Conservation (phyloP, 2,888 invertebrate species). For the Listrodromus nycthemerus region DNA sequence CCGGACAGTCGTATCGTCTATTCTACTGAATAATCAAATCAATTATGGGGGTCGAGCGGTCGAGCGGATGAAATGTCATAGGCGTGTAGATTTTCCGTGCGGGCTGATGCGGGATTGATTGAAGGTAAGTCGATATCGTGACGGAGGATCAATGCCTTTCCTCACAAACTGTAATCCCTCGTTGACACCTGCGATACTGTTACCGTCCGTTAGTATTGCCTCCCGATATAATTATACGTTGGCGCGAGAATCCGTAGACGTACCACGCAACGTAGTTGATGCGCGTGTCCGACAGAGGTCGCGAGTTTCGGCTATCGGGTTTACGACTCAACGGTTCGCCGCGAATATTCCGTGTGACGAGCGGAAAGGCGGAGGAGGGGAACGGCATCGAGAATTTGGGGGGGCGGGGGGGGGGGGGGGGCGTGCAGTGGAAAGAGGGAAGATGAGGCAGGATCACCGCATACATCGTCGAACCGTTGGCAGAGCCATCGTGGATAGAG, state of each 20-base stretch:
- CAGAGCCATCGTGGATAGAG: conserved; percentile 29
- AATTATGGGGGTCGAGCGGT: neutral
- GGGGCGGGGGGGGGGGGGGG: conserved; percentile 55
- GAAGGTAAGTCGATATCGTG: neutral
- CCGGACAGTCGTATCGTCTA: conserved; percentile 51
- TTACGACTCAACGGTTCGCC: conserved; percentile 12
- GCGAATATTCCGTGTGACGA: conserved; percentile 45
- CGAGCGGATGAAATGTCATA: conserved; percentile 11
- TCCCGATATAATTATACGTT: neutral
- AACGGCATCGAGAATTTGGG: conserved; percentile 76
- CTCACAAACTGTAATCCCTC: neutral
- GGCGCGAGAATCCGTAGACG: neutral
- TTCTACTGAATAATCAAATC: conserved; percentile 28
- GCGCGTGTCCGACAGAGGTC: neutral
- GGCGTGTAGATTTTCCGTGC: neutral
- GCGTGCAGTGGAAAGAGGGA: neutral
- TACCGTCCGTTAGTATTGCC: neutral
- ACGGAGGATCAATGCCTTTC: neutral
- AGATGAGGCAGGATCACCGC: conserved; percentile 24
- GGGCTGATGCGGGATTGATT: neutral
- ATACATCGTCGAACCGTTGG: conserved; percentile 1
- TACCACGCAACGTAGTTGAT: neutral
- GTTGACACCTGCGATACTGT: neutral
- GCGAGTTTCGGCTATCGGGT: conserved; percentile 20
- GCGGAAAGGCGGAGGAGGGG: conserved; percentile 52